Evolutionary conservation across 1,140 invertebrate genomes (phyloP), one percentile per base, ranked within the genome.

Genomic region (Bombus waltoni): DNA sequence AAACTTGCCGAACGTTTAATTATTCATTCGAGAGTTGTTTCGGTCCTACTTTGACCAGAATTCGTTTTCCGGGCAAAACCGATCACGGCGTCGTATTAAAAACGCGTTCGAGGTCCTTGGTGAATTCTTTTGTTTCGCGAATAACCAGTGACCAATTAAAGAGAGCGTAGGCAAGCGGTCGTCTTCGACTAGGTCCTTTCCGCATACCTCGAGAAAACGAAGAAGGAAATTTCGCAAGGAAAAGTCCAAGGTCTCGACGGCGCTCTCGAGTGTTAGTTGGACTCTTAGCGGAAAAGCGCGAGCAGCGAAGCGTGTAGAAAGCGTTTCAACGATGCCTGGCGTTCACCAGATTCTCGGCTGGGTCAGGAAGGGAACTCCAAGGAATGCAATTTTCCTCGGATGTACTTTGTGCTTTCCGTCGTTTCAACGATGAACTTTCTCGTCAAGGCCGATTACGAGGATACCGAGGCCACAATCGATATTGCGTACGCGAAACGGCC

Each of bases 301-400:
- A 74, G 83, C 80, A 91, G 57, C 87, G 76, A 78, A 84, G 88
- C 86, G 81, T 88, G 44, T 44, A 42, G 86, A 68, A 75, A 85
- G 80, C 86, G 88, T 82, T 88, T 86, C 79, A 75, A 72, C 80
- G 72, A 88, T 90, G 87, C 82, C 81, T 66, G 73, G 78, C 87
- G 79, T 87, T 80, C 87, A 57, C 59, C 53, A 42, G 79, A 86
- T 91, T 83, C 75, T 83, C 74, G 85, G 88, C 70, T 83, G 77
- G 89, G 72, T 88, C 83, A 81, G 76, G 76, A 81, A 87, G 84
- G 82, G 74, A 88, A 88, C 79, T 81, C 70, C 84, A 65, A 87
- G 90, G 88, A 91, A 91, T 91, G 91, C 87, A 91, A 91, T 91
- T 90, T 91, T 88, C 72, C 83, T 65, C 76, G 70, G 80, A 79